Percentiles rank a stretch among this genome's conserved stretches.
These are phyloP conservation scores for Zapus hudsonius DNA, from an alignment of 2,113 vertebrate genomes.

Conservation along the genomic window DNA sequence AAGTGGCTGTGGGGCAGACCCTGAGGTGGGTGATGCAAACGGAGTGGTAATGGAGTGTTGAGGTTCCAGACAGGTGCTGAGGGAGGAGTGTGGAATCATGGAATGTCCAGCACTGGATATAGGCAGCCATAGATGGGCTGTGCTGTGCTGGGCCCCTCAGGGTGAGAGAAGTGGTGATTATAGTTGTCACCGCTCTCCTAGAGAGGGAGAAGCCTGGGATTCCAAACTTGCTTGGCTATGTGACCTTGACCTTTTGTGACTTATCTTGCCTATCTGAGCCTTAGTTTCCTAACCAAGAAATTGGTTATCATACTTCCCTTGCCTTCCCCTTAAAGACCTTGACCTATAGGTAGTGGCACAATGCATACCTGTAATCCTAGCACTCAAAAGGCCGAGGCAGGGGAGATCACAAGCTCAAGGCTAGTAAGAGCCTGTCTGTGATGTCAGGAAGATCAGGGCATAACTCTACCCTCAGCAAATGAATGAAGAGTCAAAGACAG, in stretches of 20 bases:
- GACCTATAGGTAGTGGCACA: not conserved
- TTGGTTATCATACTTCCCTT: not conserved
- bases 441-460: not conserved
- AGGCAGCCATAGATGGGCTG: not conserved
- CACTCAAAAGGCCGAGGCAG: too few species aligned
- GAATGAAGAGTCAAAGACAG: not conserved
- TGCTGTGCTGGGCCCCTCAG: not conserved
- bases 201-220: not conserved
- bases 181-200: not conserved
- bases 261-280: not conserved
- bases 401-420: not conserved
- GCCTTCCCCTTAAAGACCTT: not conserved
- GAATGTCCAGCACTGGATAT: not conserved
- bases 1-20: not conserved
- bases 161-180: not conserved
- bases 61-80: not conserved
- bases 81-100: not conserved
- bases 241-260: not conserved
- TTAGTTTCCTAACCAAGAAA: conserved; percentile 39
- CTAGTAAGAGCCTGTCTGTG: not conserved
- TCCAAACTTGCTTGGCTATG: not conserved
- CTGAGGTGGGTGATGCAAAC: not conserved
- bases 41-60: not conserved
- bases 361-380: not conserved
- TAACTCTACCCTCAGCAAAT: not conserved